Evolutionary conservation across 2,113 vertebrate genomes (phyloP).

Genomic region (Rousettus leschenaultii): DNA sequence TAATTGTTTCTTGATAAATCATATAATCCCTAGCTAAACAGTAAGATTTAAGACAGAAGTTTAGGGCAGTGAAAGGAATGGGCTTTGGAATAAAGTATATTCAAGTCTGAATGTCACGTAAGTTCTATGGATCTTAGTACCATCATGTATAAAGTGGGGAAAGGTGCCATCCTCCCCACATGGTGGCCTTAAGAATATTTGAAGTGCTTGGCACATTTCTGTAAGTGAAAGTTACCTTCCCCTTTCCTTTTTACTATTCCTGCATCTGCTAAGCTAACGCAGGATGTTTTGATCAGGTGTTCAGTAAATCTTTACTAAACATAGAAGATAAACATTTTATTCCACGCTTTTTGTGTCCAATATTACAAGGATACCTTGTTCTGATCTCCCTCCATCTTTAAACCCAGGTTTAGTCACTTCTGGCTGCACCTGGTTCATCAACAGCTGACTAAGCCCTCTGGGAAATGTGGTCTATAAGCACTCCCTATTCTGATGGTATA

Average conservation of each 20-base stretch:
- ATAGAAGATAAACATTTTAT: constrained; percentile 37
- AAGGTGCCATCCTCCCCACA: background rate
- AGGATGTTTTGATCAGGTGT: constrained; percentile 15
- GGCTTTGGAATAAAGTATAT: background rate
- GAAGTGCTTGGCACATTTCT: constrained; percentile 24
- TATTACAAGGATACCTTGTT: background rate
- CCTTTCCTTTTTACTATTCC: background rate
- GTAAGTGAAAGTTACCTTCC: background rate
- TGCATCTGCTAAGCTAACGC: constrained; percentile 18
- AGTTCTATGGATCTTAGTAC: background rate
- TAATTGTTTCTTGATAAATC: constrained; percentile 11
- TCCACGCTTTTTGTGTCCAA: constrained; percentile 12
- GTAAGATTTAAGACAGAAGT: constrained; percentile 16
- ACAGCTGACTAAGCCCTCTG: background rate
- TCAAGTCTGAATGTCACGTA: background rate
- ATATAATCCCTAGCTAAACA: constrained; percentile 9
- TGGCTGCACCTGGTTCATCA: background rate
- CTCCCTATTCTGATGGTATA: constrained; percentile 22
- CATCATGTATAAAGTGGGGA: background rate
- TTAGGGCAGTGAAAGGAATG: background rate
- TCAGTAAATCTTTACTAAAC: constrained; percentile 46
- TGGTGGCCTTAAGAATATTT: constrained; percentile 22
- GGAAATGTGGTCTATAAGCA: constrained; percentile 31
- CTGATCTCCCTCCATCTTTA: constrained; percentile 1
- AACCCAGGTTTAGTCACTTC: constrained; percentile 35